Evolutionary conservation across 2,888 invertebrate genomes (phyloP), one percentile per base, ranked within the genome.

Genomic region (Diaprepes abbreviatus): DNA sequence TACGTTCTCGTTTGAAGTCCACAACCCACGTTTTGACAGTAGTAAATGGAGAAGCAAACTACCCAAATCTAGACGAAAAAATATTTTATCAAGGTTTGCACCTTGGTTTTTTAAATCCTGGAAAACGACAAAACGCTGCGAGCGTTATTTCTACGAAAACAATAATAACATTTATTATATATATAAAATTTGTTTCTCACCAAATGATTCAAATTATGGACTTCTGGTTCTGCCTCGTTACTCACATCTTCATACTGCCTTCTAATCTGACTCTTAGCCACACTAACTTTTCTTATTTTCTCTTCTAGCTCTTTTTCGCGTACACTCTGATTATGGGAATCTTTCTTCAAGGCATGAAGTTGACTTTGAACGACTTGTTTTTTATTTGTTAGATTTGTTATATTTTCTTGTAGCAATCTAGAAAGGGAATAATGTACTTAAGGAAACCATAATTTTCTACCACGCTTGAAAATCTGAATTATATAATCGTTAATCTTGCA

Each of bases 141-240:
- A n/a, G n/a, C n/a, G n/a, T n/a, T n/a, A n/a, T n/a, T n/a, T n/a
- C n/a, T n/a, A n/a, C n/a, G n/a, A n/a, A n/a, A n/a, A n/a, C n/a
- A n/a, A n/a, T n/a, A n/a, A n/a, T n/a, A n/a, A n/a, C 50, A 16
- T 17, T 19, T 9, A 50, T 4, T 7, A 3, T 12, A 40, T 16
- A 14, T 3, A 3, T 1, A 45, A 10, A 10, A 19, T 3, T 16
- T 6, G 12, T 19, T 36, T 14, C 74, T 75, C 75, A 82, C 82
- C 73, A 84, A 73, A 71, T 74, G 75, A 19, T 80, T 74, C 10
- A 81, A 69, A 71, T 79, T 80, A 0, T 84, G 84, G 9, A 82
- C 76, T 17, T 81, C 82, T 1, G 80, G 80, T 68, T 82, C 79
- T 1, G 78, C 81, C 36, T 85, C 83, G 0, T 83, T 73, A 21